Evolutionary conservation across 2,797 vertebrate species (phyloP), one percentile per base, ranked within the genome.

Genomic region (Rallus crepitans): DNA sequence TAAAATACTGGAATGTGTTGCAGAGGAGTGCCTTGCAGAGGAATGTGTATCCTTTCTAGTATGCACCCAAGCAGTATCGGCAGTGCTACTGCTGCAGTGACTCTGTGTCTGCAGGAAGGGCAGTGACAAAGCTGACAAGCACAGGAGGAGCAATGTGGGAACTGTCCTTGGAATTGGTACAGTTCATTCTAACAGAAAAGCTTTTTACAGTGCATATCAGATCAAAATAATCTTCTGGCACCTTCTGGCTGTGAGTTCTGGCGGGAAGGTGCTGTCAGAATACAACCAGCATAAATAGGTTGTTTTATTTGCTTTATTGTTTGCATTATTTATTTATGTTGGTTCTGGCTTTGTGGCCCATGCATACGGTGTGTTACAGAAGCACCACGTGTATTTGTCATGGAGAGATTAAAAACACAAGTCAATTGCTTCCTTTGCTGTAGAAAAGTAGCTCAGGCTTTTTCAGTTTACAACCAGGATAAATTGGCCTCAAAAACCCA

Each of bases 371-470:
- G 5, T 35, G 50, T 65, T 76, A 65, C 63, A 59, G 56, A 96
- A 89, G 61, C 66, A 95, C 40, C 45, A 39, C n/a, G 16, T 24
- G 16, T 88, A 55, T 96, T 89, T 75, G 52, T 91, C 68, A 68
- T 19, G 70, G 83, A 87, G 53, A 82, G 83, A 88, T 92, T 61
- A 17, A 45, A 88, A 89, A 48, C 69, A 59, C 61, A 66, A 53
- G 33, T 37, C 48, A 56, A 47, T 63, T 80, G 37, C 78, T 82
- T 95, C 89, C 81, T 93, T 86, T 92, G 59, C 71, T 88, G 23
- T 80, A 79, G 82, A 93, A 91, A 96, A 92, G 65, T 91, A 92
- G 82, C 89, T 84, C 37, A 81, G 65, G 72, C 79, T 89, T 96
- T 86, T 91, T 86, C 39, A 60, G 87, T 94, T 82, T 68, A 35